Conservation (phyloP, 2,797 vertebrate species). For the Rachycentron canadum region DNA sequence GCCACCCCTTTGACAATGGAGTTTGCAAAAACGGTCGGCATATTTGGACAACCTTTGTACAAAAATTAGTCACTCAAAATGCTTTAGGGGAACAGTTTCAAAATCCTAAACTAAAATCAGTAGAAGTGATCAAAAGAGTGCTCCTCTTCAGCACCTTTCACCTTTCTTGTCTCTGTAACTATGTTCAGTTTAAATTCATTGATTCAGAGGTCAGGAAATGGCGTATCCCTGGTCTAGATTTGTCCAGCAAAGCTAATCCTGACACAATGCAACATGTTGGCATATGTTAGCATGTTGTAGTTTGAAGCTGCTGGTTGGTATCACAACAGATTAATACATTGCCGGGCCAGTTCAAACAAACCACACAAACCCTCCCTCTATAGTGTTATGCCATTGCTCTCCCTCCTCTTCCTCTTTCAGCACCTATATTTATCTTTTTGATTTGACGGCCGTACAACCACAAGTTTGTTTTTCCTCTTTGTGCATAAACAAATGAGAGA, state of each 20-base stretch:
- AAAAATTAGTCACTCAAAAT: background rate
- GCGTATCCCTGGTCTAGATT: background rate
- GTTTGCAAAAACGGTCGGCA: conserved; percentile 5
- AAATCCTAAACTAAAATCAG: conserved; percentile 2
- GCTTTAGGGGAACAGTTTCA: background rate
- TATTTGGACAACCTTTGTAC: background rate
- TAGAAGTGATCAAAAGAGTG: background rate
- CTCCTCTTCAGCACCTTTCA: background rate
- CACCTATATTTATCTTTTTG: conserved; percentile 50
- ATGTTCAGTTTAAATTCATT: background rate
- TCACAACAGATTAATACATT: conserved; percentile 44
- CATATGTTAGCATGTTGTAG: conserved; percentile 29
- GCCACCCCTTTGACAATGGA: background rate
- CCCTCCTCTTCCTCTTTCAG: conserved; percentile 11
- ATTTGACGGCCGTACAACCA: conserved; percentile 39
- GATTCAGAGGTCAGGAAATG: background rate
- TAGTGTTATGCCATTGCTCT: background rate
- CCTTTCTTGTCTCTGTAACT: no score
- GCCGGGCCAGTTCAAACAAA: conserved; percentile 37
- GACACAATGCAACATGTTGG: conserved; percentile 8
- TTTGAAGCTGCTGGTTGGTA: conserved; percentile 36
- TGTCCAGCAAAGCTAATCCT: background rate
- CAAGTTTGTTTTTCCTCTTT: conserved; percentile 40
- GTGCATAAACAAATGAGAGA: conserved; percentile 60
- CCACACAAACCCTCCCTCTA: background rate